Percentiles rank a stretch among this genome's conserved stretches.
Evolutionary conservation across 2,113 vertebrate species (phyloP).

Genomic region (Enhydra lutris): DNA sequence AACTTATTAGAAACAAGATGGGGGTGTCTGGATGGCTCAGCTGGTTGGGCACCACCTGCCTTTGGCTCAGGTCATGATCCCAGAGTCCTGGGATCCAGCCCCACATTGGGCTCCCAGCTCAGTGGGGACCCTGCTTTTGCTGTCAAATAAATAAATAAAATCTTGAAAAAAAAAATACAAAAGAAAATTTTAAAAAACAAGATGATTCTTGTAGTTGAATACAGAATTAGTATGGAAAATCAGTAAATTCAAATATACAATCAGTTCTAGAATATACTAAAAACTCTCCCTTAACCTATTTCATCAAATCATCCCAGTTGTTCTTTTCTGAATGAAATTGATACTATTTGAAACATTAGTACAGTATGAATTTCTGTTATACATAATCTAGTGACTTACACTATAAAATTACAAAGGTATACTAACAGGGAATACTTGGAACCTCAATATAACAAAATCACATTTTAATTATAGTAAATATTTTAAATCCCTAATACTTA

Average conservation of each 20-base stretch:
- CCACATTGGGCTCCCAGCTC: background rate
- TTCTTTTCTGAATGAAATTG: conserved; percentile 3
- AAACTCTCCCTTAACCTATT: background rate
- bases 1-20: background rate
- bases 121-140: background rate
- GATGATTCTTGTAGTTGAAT: background rate
- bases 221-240: background rate
- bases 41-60: no score
- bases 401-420: background rate
- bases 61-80: background rate
- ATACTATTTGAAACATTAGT: background rate
- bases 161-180: background rate
- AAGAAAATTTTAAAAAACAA: background rate
- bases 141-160: background rate
- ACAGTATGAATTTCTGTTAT: background rate
- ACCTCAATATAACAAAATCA: background rate
- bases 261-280: background rate
- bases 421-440: background rate
- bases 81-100: background rate
- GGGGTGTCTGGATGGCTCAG: no score
- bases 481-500: background rate
- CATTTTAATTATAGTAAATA: background rate
- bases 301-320: background rate
- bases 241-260: background rate
- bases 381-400: background rate